Evolutionary conservation across 2,888 invertebrate genomes (phyloP).

Genomic region (Danaus chrysippus): DNA sequence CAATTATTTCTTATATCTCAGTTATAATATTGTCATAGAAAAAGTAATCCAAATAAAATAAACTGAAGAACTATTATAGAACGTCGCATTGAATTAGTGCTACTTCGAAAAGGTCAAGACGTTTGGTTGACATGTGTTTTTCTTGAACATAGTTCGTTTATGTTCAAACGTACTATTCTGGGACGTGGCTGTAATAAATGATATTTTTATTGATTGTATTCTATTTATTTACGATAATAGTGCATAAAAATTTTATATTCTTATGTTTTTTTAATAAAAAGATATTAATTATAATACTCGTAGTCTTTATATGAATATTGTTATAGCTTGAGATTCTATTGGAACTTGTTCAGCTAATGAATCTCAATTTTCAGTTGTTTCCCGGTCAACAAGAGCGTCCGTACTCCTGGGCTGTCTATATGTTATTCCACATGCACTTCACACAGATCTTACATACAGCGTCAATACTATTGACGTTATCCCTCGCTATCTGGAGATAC

Average conservation of each 20-base stretch:
- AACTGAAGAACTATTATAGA: not conserved
- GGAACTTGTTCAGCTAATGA: not conserved
- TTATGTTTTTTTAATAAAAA: too few relatives aligned
- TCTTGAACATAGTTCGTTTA: not conserved
- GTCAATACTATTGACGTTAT: constrained; percentile 89
- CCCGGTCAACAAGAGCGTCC: constrained; percentile 82
- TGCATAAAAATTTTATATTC: too few relatives aligned
- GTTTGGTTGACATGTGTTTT: not conserved
- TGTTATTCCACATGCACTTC: constrained; percentile 89
- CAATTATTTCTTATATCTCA: too few relatives aligned
- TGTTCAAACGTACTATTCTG: not conserved
- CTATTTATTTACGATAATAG: too few relatives aligned
- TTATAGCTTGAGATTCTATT: not conserved
- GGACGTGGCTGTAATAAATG: too few relatives aligned
- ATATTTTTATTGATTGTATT: too few relatives aligned
- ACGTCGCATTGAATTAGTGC: not conserved
- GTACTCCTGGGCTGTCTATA: constrained; percentile 85
- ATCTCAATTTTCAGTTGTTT: constrained; percentile 58
- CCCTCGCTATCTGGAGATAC: constrained; percentile 92
- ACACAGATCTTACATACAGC: constrained; percentile 89
- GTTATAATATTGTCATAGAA: not conserved
- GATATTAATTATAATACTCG: too few relatives aligned
- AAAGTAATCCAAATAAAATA: not conserved
- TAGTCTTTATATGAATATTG: not conserved
- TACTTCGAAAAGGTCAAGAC: not conserved